Evolutionary conservation across 2,888 invertebrate genomes (phyloP).

Genomic region (Diadromus collaris): DNA sequence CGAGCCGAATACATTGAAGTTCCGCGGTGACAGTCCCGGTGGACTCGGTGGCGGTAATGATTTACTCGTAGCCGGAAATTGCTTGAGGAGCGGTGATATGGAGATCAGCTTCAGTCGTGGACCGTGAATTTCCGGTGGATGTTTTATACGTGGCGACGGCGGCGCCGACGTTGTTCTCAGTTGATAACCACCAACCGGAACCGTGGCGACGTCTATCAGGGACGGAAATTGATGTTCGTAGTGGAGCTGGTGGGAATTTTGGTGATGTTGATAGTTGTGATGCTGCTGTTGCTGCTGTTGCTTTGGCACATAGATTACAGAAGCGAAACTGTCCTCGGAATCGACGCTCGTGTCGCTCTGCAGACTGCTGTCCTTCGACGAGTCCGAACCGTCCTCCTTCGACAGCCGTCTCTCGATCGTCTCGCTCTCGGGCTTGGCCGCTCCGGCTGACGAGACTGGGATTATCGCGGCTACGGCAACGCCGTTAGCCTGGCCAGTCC

Average conservation of each 20-base stretch:
- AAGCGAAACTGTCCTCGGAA: slow-evolving; percentile 96
- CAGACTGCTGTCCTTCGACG: slow-evolving; percentile 93
- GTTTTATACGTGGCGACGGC: slow-evolving; percentile 88
- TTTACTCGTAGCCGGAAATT: slow-evolving; percentile 83
- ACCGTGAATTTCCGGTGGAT: slow-evolving; percentile 85
- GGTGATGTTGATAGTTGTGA: slow-evolving; percentile 28
- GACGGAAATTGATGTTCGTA: slow-evolving; percentile 44
- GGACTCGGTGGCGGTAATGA: slow-evolving; percentile 80
- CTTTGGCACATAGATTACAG: slow-evolving; percentile 94
- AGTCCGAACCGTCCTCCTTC: slow-evolving; percentile 93
- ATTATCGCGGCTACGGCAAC: slow-evolving; percentile 38
- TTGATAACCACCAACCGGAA: slow-evolving; percentile 82
- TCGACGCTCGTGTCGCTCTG: slow-evolving; percentile 97
- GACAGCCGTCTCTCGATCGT: slow-evolving; percentile 87
- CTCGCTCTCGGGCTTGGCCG: slow-evolving; percentile 72
- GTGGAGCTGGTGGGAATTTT: slow-evolving; percentile 21
- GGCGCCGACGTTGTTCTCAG: slow-evolving; percentile 88
- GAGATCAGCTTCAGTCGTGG: slow-evolving; percentile 85
- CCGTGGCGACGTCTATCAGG: slow-evolving; percentile 80
- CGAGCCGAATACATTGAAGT: slow-evolving; percentile 51
- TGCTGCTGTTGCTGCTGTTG: slow-evolving; percentile 79
- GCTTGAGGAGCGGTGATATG: slow-evolving; percentile 81
- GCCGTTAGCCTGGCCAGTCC: slow-evolving; percentile 66
- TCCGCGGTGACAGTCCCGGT: slow-evolving; percentile 74
- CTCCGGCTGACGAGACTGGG: slow-evolving; percentile 55